Conservation (phyloP, 2,888 invertebrate genomes). For the Sarcophaga rosellei region DNA sequence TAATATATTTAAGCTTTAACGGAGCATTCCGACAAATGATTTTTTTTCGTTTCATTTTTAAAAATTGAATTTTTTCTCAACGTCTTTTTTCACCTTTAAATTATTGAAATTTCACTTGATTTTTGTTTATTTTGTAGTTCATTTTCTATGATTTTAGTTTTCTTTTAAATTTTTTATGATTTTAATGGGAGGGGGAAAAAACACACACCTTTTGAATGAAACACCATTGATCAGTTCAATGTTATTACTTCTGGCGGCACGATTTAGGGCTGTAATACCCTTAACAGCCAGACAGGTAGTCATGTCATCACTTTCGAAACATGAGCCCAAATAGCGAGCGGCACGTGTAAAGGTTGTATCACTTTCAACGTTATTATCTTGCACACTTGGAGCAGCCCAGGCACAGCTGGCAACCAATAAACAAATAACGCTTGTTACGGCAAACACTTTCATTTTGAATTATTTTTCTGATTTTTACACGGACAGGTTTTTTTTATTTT, state of each 20-base stretch:
- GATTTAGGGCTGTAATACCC: constrained; percentile 83
- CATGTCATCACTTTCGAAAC: constrained; percentile 81
- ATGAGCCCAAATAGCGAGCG: constrained; percentile 80
- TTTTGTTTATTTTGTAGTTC: neutral
- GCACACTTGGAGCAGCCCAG: constrained; percentile 79
- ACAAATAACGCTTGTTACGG: constrained; percentile 73
- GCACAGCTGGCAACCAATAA: constrained; percentile 75
- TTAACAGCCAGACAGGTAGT: constrained; percentile 84
- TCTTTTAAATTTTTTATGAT: constrained; percentile 17
- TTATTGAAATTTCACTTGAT: neutral
- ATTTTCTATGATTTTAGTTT: constrained; percentile 15
- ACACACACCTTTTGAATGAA: constrained; percentile 82
- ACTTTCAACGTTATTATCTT: constrained; percentile 82
- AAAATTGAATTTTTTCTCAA: neutral
- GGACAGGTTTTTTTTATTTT: constrained; percentile 24
- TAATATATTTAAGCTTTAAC: neutral
- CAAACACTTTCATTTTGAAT: constrained; percentile 79
- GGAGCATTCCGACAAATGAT: neutral
- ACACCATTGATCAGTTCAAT: constrained; percentile 84
- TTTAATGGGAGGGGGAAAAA: neutral
- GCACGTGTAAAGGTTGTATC: constrained; percentile 79
- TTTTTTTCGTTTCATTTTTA: neutral
- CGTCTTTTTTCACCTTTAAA: neutral
- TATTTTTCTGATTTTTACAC: constrained; percentile 38
- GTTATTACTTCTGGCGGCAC: constrained; percentile 83